Base-by-base conservation (phyloP, 2,888 invertebrate genomes). In the Cheilosia variabilis region DNA sequence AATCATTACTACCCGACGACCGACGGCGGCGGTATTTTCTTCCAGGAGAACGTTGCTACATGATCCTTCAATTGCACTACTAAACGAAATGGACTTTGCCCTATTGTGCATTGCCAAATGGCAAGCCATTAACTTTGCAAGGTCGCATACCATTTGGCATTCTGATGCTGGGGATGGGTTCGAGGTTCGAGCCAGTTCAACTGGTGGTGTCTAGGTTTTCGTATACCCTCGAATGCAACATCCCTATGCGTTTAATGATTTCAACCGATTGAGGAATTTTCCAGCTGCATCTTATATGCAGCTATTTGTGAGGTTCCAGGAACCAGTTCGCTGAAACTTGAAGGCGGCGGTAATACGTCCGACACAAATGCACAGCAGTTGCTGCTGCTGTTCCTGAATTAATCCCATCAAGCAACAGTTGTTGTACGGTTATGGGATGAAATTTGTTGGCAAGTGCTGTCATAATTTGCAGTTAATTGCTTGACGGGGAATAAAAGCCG, bases 191-290 rank as follows among this genome's bases (percentile, higher is more conserved):
- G 62, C 17, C 55, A 43, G 45, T 37, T 76, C 80, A 86, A 76
- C 84, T 80, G 80, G 80, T 86, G 80, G 80, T 55, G 53, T 47
- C 80, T 9, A 72, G 53, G 55, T 80, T 76, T 86, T 72, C 80
- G 72, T 62, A n/a, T n/a, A 45, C 80, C 50, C 17, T 47, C 15
- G 34, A 86, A 65, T 47, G 80, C 69, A 69, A 60, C 79, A 65
- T 57, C 37, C 52, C 60, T 27, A 60, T 78, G 65, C 79, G 52
- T 75, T 79, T 79, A 73, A 79, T 75, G 41, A 60, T 66, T 53
- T 55, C 34, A 45, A 7, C 31, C 57, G 24, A 69, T 37, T 55
- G 2, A 4, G 4, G 47, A 52, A 50, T 22, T 34, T 50, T 19
- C 34, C 5, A 10, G 13, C 57, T 17, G 6, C 43, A 53, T 6